Evolutionary conservation across 2,888 invertebrate species (phyloP), one percentile per base, ranked within the genome.

Genomic region (Nysson spinosus): DNA sequence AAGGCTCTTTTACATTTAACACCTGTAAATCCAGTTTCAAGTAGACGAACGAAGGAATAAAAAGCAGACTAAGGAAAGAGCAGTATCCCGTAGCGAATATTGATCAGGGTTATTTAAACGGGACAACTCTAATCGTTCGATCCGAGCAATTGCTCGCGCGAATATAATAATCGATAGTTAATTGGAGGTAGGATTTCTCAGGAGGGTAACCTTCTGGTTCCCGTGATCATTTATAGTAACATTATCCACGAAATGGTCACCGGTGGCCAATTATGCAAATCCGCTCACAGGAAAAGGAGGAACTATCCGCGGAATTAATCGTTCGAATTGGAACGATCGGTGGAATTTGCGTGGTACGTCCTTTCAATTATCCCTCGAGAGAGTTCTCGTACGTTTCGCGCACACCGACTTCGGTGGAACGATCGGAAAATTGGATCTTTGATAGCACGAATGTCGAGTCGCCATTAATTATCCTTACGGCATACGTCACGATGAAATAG

Each of bases 121-220:
- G 55, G 68, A 65, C 66, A 68, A 47, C 39, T 39, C 55, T 56
- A 66, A 66, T 66, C 68, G 66, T 16, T 63, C 55, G 64, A 51
- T 54, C 49, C 42, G 44, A n/a, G 11, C 32, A 44, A 16, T 16
- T n/a, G 50, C 58, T 47, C 57, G 55, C 58, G 69, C 57, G 65
- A 40, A 40, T 37, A 54, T 58, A 72, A 73, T 78, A 75, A 77
- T 77, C 76, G 72, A 78, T 77, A 69, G 76, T 80, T 77, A 77
- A 78, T 78, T 80, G 72, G 72, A 72, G 65, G 66, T 65, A 49
- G 60, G 66, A 68, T 77, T 76, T 71, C 66, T 69, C 63, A 61
- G 20, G 65, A 60, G 54, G 62, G 62, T 47, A 52, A n/a, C n/a
- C n/a, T 34, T 40, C 52, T 42, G 34, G 42, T 14, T 9, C 3